Base-by-base conservation (phyloP, 2,888 invertebrate species). In the Synanthedon formicaeformis region DNA sequence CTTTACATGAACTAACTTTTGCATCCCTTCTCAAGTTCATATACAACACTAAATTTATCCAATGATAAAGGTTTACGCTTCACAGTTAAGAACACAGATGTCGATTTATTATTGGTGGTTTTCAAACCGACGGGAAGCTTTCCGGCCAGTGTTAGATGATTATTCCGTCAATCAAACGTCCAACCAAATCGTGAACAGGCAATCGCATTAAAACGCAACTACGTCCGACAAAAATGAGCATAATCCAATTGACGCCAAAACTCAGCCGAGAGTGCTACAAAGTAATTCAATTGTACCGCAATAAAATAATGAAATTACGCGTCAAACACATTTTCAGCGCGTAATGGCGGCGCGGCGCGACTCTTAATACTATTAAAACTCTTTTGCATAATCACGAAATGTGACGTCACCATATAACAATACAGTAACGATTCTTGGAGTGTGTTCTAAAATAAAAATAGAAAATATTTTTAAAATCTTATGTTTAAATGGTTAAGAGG, bases 231-330 rank as follows among this genome's bases (percentile, higher is more conserved):
- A 63, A 63, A 64, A 63, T 57, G 60, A 62, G 55, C 56, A 56
- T 70, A 69, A 74, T 70, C 58, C 61, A 66, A 70, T 73, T 67
- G 55, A 54, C 58, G 66, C 66, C 64, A 64, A 70, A 73, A 68
- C 66, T 64, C 70, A 62, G 58, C 66, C 58, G 67, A 65, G 70
- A 58, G 68, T 66, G 59, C 50, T 50, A 45, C 58, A 56, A 67
- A 64, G 60, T 75, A 78, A 83, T 80, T 78, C 73, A 76, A 82
- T 81, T 81, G 65, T 67, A 60, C 64, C 68, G 72, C 77, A 78
- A 78, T 80, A 76, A 81, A 78, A 78, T 81, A 80, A 83, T 81
- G 71, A 66, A 75, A 81, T 83, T 81, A 78, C 62, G 66, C 79
- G 78, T 81, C 80, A 81, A 81, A 81, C 81, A 78, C 79, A 79